phyloP scores from a whole-genome alignment of 92 coral and sea anemone species.

The Zoanthus sansibaricus region DNA sequence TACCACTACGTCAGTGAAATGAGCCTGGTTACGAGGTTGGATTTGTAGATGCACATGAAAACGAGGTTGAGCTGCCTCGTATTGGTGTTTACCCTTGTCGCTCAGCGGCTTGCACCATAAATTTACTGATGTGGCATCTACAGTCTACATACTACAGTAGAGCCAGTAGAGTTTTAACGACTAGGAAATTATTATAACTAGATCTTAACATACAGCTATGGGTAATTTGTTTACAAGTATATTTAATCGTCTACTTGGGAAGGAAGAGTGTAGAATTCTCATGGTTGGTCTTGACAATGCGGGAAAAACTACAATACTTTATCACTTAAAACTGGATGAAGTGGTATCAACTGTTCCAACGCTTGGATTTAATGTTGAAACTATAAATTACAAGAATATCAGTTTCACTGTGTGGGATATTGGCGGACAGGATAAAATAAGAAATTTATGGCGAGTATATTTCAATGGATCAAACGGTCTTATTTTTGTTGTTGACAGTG shows the following conservation, averaged over 20 bases:
- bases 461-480: constrained; percentile 92
- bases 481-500: constrained; percentile 93
- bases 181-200: not conserved
- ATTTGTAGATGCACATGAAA: too few relatives aligned
- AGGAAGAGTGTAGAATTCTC: constrained; percentile 91
- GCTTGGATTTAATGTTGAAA: constrained; percentile 97
- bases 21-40: too few relatives aligned
- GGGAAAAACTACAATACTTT: constrained; percentile 96
- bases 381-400: constrained; percentile 90
- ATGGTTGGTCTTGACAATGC: constrained; percentile 99
- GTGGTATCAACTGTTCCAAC: constrained; percentile 95
- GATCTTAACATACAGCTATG: constrained; percentile 46
- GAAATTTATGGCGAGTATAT: constrained; percentile 95
- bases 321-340: constrained; percentile 87
- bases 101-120: constrained; percentile 33
- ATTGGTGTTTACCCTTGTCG: not conserved
- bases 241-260: constrained; percentile 88
- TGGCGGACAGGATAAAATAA: constrained; percentile 98
- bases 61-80: constrained; percentile 13
- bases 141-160: too few relatives aligned
- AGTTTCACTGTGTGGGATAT: constrained; percentile 99
- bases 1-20: too few relatives aligned
- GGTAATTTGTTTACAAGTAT: constrained; percentile 83
- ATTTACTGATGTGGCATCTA: constrained; percentile 43
- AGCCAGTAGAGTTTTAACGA: too few relatives aligned